Evolutionary conservation across 2,797 vertebrate species (phyloP), one percentile per base, ranked within the genome.

Genomic region (Amblyopsis hoosieri): DNA sequence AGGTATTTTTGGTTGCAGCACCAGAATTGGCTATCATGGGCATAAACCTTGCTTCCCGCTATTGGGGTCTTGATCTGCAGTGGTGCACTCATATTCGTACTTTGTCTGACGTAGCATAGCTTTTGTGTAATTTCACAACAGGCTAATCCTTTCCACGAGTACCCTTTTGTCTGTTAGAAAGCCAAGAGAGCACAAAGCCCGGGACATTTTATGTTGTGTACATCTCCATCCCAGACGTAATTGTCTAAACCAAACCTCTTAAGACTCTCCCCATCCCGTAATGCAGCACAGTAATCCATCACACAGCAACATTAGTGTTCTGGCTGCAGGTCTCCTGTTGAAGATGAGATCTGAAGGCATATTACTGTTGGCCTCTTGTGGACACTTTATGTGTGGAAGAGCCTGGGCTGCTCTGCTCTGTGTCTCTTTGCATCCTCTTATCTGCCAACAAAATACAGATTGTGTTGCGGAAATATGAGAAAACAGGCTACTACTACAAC

Each of bases 231-330:
- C 67, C 29, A 79, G 84, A 82, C 76, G 64, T 83, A 89, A 87
- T 78, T 79, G 74, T 71, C 65, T 80, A 57, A 81, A 81, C 62
- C 75, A 80, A 72, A 42, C 81, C 79, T 82, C 73, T 77, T 51
- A 67, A 79, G 69, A 64, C 70, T 10, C 31, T 14, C 19, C 6
- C 56, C 60, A 8, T 67, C 64, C 74, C 69, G 68, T 81, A 82
- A 86, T 81, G 74, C 77, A 79, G 58, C 72, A 71, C 51, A 67
- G 75, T 73, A 82, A 87, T 89, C 84, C 79, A 87, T 91, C 84
- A 87, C 72, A 72, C 64, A 73, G 72, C 81, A 86, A 82, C 85
- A 88, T 83, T 81, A 86, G 83, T 66, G 76, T 80, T 75, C 64
- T 72, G 80, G 82, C 78, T 78, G 67, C 66, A 74, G 74, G 69